Evolutionary conservation across 2,113 vertebrate species (phyloP).

Genomic region (Pleuronectes platessa): DNA sequence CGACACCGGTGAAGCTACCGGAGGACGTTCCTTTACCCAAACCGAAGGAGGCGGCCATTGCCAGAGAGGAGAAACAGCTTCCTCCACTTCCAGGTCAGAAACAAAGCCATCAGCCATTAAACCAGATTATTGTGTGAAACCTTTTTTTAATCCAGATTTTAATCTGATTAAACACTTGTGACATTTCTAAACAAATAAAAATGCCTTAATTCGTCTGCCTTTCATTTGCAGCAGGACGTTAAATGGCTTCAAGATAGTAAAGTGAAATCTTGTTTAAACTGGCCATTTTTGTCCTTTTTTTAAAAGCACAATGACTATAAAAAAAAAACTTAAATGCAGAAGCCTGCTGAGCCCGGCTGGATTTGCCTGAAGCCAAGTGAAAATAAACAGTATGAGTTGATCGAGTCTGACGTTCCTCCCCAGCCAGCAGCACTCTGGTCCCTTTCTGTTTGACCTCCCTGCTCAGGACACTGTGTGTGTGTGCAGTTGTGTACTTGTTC

Average conservation of each 20-base stretch:
- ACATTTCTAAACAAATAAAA: neutral
- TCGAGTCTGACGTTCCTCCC: conserved; percentile 71
- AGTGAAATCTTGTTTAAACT: conserved; percentile 27
- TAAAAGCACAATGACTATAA: conserved; percentile 40
- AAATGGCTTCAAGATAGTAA: neutral
- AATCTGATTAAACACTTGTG: neutral
- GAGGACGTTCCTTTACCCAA: conserved; percentile 86
- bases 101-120: neutral
- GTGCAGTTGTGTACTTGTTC: conserved; percentile 1
- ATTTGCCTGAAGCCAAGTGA: conserved; percentile 71
- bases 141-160: neutral
- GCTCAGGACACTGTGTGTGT: conserved; percentile 52
- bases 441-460: conserved; percentile 70
- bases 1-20: conserved; percentile 88
- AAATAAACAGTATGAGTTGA: conserved; percentile 75
- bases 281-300: conserved; percentile 54
- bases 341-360: conserved; percentile 70
- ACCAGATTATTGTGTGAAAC: neutral
- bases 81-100: conserved; percentile 92
- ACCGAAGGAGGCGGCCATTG: conserved; percentile 83
- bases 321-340: conserved; percentile 54
- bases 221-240: conserved; percentile 1
- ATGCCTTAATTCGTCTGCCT: neutral
- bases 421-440: conserved; percentile 66
- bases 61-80: conserved; percentile 89